Evolutionary conservation across 2,888 invertebrate species (phyloP).

Genomic region (Herminia tarsipennalis): DNA sequence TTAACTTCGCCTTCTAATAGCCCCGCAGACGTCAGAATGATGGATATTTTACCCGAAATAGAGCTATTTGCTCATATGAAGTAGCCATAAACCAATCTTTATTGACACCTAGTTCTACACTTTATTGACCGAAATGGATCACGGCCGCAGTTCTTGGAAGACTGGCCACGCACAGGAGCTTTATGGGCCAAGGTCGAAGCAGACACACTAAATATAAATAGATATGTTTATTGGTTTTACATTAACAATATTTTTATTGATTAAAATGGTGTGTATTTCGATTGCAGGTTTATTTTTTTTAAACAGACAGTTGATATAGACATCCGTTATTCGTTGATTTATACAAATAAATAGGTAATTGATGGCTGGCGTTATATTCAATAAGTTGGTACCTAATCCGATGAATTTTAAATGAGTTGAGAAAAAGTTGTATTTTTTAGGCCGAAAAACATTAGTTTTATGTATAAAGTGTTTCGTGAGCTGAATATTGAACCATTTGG

Average conservation of each 20-base stretch:
- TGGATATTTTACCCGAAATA: constrained; percentile 46
- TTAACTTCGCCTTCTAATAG: constrained; percentile 12
- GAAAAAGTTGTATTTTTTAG: constrained; percentile 1
- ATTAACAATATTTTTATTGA: constrained; percentile 17
- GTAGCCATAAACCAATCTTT: constrained; percentile 25
- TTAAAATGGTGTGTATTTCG: background rate
- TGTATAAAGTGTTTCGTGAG: background rate
- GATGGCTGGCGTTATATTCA: background rate
- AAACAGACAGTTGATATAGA: background rate
- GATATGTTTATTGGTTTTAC: constrained; percentile 28
- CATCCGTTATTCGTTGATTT: background rate
- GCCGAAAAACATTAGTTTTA: background rate
- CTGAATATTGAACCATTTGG: background rate
- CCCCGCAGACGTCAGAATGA: constrained; percentile 29
- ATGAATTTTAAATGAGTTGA: background rate
- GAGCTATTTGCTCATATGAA: constrained; percentile 35
- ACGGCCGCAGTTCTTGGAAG: constrained; percentile 27
- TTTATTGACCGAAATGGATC: constrained; percentile 16
- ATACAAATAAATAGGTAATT: constrained; percentile 1
- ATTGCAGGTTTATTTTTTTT: background rate
- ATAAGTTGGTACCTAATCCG: background rate
- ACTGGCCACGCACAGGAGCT: constrained; percentile 27
- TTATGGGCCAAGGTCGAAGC: constrained; percentile 49
- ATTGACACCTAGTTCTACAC: constrained; percentile 32
- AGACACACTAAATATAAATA: constrained; percentile 33